Conservation (phyloP, 2,113 vertebrate species). For the Dicerorhinus sumatrensis region DNA sequence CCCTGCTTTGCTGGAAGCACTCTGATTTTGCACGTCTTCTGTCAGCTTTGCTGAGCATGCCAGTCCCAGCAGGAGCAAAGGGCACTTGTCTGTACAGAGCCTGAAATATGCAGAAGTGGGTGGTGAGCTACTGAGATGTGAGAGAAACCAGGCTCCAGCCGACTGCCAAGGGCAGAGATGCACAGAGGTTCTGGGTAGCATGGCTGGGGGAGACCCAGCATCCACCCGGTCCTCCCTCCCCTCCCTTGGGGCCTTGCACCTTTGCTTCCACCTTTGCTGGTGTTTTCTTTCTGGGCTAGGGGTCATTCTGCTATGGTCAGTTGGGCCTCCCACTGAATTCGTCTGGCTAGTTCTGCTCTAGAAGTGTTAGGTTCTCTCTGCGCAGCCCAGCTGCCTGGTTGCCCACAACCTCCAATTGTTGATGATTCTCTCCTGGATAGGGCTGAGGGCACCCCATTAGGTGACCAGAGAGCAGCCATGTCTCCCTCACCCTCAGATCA, state of each 20-base stretch:
- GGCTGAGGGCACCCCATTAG: neutral
- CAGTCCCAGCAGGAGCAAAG: neutral
- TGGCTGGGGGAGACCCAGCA: neutral
- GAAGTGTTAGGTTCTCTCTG: neutral
- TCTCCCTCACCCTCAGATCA: neutral
- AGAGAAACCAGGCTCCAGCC: neutral
- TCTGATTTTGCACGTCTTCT: neutral
- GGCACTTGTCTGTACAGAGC: neutral
- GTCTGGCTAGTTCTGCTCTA: neutral
- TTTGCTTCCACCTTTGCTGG: neutral
- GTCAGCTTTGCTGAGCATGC: neutral
- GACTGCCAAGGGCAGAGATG: neutral
- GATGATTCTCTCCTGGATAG: neutral
- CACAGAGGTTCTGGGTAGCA: neutral
- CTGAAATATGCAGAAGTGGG: neutral
- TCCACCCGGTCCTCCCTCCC: neutral
- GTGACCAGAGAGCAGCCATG: neutral
- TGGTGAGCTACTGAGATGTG: neutral
- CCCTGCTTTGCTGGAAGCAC: neutral
- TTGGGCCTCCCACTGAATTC: neutral
- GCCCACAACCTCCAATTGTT: neutral
- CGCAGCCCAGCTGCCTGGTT: neutral
- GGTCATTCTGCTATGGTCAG: neutral
- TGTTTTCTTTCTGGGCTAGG: neutral
- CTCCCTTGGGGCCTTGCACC: neutral